These are phyloP conservation scores for Corythoichthys intestinalis DNA, from an alignment of 2,113 vertebrate genomes.

Conservation along the genomic window DNA sequence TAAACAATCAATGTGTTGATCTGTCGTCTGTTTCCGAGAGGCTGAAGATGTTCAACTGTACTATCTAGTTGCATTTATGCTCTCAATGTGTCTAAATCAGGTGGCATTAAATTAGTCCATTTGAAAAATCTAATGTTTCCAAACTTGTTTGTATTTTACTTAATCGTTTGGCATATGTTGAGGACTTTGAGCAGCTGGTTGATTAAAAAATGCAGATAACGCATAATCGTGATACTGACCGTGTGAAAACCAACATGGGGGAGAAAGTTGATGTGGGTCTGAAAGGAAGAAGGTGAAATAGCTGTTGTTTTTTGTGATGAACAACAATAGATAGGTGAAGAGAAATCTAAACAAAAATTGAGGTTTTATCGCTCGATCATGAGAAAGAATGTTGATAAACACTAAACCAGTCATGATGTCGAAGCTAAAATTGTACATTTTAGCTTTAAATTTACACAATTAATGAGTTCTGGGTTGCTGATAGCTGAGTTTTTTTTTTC, in stretches of 20 bases:
- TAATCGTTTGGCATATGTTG: conserved; percentile 22
- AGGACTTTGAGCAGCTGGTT: conserved; percentile 55
- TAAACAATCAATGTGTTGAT: background rate
- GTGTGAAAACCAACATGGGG: conserved; percentile 19
- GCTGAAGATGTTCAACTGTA: background rate
- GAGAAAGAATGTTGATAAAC: conserved; percentile 11
- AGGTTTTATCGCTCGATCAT: conserved; percentile 29
- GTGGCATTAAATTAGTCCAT: background rate
- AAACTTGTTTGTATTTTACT: background rate
- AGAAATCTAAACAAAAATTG: conserved; percentile 40
- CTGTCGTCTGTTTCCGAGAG: background rate
- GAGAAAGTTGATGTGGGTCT: conserved; percentile 44
- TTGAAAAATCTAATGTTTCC: background rate
- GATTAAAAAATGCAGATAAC: conserved; percentile 37
- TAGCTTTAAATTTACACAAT: no score
- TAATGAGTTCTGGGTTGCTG: no score
- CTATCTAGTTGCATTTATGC: background rate
- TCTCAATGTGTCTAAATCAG: background rate
- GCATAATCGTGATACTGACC: conserved; percentile 39
- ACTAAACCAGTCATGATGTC: background rate
- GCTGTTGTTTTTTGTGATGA: conserved; percentile 32
- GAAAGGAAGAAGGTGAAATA: conserved; percentile 25
- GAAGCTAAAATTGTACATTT: no score
- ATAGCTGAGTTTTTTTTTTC: no score
- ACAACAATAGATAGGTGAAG: conserved; percentile 36